Evolutionary conservation across 2,113 vertebrate species (phyloP).

Genomic region (Menidia beryllina): DNA sequence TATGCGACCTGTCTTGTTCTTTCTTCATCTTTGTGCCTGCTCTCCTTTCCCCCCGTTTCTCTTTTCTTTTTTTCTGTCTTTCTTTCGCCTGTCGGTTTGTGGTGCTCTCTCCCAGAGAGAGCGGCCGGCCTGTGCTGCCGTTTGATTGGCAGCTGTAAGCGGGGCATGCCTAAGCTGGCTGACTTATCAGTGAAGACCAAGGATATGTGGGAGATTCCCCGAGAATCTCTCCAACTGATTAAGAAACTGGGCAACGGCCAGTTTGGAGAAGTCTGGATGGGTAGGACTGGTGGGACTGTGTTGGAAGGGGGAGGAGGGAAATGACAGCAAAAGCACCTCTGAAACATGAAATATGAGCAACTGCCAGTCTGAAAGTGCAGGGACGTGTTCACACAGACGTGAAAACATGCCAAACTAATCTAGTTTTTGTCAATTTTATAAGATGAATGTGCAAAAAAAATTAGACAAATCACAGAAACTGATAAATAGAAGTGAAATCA

Average conservation of each 20-base stretch:
- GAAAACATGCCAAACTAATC: conserved; percentile 9
- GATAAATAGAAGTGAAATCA: background rate
- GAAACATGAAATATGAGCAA: conserved; percentile 21
- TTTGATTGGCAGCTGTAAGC: conserved; percentile 89
- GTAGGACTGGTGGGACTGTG: conserved; percentile 76
- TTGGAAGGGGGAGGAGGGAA: conserved; percentile 12
- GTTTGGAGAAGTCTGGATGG: conserved; percentile 97
- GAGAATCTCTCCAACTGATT: conserved; percentile 92
- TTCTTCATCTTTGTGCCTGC: conserved; percentile 51
- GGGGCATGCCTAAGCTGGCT: conserved; percentile 90
- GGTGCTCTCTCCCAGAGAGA: conserved; percentile 80
- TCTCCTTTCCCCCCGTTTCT: conserved; percentile 32
- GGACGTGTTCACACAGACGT: conserved; percentile 1
- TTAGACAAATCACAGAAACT: background rate
- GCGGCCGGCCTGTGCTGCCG: conserved; percentile 91
- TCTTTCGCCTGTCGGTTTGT: conserved; percentile 48
- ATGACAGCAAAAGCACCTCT: conserved; percentile 56
- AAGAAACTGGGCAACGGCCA: conserved; percentile 93
- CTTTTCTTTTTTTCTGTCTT: conserved; percentile 29
- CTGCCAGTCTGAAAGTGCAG: conserved; percentile 13
- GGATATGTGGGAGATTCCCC: conserved; percentile 94
- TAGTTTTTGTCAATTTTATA: conserved; percentile 9
- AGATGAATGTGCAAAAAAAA: conserved; percentile 4
- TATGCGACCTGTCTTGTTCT: conserved; percentile 49
- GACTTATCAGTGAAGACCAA: conserved; percentile 96